Evolutionary conservation across 2,113 vertebrate species (phyloP).

Genomic region (Oenanthe melanoleuca): DNA sequence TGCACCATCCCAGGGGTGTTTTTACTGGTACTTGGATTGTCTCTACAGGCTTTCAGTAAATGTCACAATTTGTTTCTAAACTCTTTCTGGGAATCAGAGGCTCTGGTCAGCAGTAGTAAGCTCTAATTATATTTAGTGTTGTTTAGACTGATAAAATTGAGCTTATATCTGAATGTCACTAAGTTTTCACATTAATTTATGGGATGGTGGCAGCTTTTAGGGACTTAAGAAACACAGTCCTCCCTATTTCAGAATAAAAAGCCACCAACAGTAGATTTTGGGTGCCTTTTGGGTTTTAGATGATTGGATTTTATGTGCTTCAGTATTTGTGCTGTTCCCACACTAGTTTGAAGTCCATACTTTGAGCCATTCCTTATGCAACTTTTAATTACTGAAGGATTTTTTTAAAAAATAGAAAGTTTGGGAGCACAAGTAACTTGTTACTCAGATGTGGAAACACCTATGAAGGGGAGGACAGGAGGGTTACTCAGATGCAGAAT

Average conservation of each 20-base stretch:
- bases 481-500: conserved; percentile 16
- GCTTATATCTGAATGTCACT: background rate
- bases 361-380: background rate
- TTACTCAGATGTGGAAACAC: background rate
- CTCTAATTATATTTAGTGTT: background rate
- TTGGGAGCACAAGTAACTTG: background rate
- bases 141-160: background rate
- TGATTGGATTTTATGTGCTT: background rate
- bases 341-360: background rate
- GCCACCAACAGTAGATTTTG: background rate
- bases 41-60: background rate
- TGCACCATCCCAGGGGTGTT: background rate
- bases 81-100: background rate
- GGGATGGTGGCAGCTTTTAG: conserved; percentile 1
- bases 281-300: conserved; percentile 24
- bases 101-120: background rate
- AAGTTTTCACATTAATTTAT: background rate
- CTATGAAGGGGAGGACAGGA: background rate
- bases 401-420: background rate
- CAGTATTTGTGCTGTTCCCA: background rate
- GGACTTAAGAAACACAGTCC: background rate
- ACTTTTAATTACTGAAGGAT: background rate
- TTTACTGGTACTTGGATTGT: background rate
- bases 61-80: background rate
- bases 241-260: background rate